Evolutionary conservation across 2,888 invertebrate genomes (phyloP).

Genomic region (Sinelater perroti): DNA sequence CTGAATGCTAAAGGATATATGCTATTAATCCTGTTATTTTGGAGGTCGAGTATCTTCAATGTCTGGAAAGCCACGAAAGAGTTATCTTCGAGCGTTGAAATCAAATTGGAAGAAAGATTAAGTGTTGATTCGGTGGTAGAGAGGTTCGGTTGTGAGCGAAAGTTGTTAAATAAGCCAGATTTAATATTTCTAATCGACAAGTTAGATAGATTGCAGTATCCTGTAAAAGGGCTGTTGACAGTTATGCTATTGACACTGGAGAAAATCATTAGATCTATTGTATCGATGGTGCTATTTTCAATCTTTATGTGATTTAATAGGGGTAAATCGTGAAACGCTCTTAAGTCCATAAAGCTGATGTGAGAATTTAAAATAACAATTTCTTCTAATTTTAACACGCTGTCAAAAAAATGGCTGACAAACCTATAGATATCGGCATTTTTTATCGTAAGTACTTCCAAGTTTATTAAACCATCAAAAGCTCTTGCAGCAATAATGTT

Average conservation of each 20-base stretch:
- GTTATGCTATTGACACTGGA: neutral
- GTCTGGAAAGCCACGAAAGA: neutral
- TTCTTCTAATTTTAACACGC: conserved; percentile 3
- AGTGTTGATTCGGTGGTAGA: neutral
- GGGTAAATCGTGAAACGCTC: conserved; percentile 9
- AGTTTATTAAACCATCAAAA: neutral
- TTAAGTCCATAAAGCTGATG: neutral
- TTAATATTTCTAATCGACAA: conserved; percentile 6
- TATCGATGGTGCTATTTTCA: conserved; percentile 9
- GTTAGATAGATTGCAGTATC: neutral
- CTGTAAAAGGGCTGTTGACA: neutral
- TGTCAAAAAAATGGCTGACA: conserved; percentile 5
- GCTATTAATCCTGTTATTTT: conserved; percentile 5
- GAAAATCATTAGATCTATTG: conserved; percentile 12
- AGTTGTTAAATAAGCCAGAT: neutral
- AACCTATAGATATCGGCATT: neutral
- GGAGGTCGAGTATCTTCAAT: neutral
- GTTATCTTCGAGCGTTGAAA: neutral
- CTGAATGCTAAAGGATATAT: neutral
- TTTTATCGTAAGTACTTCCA: conserved; percentile 1
- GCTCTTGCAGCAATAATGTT: neutral
- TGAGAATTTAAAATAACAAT: conserved; percentile 6
- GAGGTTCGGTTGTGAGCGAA: neutral
- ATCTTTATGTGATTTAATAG: neutral
- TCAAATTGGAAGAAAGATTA: conserved; percentile 5